These are phyloP conservation scores for Muntiacus reevesi DNA, from an alignment of 2,113 vertebrate genomes.

Conservation along the genomic window DNA sequence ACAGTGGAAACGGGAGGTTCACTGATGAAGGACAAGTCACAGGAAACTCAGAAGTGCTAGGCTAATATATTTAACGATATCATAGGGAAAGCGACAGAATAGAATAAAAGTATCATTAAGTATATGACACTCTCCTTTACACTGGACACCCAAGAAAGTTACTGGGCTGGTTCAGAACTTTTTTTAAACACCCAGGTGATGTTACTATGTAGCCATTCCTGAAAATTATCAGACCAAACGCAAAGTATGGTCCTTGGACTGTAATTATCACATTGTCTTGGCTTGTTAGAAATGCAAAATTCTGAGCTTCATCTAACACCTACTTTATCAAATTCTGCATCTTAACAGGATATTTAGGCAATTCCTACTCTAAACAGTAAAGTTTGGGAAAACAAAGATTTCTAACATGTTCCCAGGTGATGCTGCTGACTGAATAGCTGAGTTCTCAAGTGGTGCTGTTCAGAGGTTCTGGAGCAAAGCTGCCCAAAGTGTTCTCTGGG, in stretches of 20 bases:
- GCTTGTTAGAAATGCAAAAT: background rate
- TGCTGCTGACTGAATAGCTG: rapidly evolving
- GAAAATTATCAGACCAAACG: background rate
- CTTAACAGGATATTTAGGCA: background rate
- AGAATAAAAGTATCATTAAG: background rate
- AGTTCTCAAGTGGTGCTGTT: background rate
- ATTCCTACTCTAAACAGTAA: background rate
- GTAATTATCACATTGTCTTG: background rate
- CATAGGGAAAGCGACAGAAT: background rate
- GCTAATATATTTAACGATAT: rapidly evolving
- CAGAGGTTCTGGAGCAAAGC: background rate
- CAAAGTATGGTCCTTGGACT: background rate
- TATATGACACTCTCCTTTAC: background rate
- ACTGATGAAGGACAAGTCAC: rapidly evolving
- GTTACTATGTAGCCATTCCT: background rate
- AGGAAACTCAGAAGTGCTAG: rapidly evolving
- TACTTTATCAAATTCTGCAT: background rate
- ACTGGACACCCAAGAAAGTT: background rate
- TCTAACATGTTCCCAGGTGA: background rate
- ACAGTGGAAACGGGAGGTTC: rapidly evolving
- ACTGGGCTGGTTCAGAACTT: background rate
- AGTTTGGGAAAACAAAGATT: background rate
- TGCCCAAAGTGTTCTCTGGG: rapidly evolving
- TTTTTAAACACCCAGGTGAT: background rate
- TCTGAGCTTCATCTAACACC: background rate